Percentiles rank a stretch among this genome's conserved stretches.
These are phyloP conservation scores for Peromyscus maniculatus DNA, from an alignment of 2,113 vertebrate genomes.

Conservation along the genomic window DNA sequence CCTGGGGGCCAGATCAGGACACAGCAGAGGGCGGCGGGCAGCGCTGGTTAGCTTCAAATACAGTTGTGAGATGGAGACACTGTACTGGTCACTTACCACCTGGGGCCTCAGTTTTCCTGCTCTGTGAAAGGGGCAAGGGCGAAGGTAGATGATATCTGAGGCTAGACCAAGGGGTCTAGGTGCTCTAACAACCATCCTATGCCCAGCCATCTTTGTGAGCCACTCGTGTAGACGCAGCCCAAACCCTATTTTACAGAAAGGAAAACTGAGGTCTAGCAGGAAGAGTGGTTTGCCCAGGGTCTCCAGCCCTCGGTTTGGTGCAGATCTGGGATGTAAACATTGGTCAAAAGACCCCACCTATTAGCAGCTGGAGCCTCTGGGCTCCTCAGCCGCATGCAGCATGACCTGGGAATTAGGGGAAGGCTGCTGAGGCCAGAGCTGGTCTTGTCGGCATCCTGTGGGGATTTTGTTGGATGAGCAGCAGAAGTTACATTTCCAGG, in stretches of 20 bases:
- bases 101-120: constrained; percentile 27
- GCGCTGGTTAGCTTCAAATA: constrained; percentile 72
- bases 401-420: background rate
- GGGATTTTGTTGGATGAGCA: background rate
- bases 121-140: background rate
- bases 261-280: background rate
- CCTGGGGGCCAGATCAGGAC: constrained; percentile 49
- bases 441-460: background rate
- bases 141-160: background rate
- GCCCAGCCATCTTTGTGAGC: background rate
- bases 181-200: background rate
- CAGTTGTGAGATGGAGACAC: constrained; percentile 25
- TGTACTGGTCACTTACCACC: background rate
- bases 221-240: background rate
- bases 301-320: background rate
- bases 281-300: background rate
- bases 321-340: background rate
- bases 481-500: background rate
- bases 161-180: background rate
- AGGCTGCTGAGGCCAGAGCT: background rate
- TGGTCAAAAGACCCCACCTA: background rate
- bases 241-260: background rate
- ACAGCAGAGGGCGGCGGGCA: constrained; percentile 37
- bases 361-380: background rate
- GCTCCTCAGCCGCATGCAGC: background rate